Evolutionary conservation across 2,797 vertebrate species (phyloP).

Genomic region (Molossus molossus): DNA sequence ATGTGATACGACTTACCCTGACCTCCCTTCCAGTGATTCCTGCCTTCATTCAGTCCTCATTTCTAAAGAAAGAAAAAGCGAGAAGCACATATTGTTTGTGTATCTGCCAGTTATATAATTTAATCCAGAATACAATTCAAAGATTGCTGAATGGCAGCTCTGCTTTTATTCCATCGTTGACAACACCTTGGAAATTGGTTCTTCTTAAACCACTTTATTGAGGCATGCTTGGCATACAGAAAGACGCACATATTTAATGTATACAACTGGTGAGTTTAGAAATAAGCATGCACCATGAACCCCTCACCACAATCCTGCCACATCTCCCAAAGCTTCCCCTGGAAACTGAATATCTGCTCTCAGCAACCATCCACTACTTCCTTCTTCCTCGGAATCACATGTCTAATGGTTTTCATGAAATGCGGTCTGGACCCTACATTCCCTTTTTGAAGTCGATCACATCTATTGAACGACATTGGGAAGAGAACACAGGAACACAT

Average conservation of each 20-base stretch:
- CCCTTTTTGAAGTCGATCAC: constrained; percentile 56
- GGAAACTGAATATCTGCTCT: constrained; percentile 59
- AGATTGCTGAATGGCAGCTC: constrained; percentile 46
- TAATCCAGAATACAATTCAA: constrained; percentile 59
- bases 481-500: neutral
- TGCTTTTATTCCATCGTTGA: neutral
- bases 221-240: neutral
- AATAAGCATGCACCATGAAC: neutral
- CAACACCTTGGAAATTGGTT: constrained; percentile 42
- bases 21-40: constrained; percentile 43
- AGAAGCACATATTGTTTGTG: constrained; percentile 36
- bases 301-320: neutral
- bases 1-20: constrained; percentile 79
- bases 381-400: constrained; percentile 17
- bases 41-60: constrained; percentile 58
- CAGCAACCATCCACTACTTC: constrained; percentile 33
- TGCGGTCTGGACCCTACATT: constrained; percentile 15
- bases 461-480: neutral
- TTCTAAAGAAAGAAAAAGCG: constrained; percentile 78
- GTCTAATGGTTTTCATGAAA: constrained; percentile 24
- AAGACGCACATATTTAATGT: neutral
- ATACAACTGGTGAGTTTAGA: neutral
- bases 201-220: neutral
- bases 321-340: neutral
- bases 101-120: constrained; percentile 2